phyloP scores from a whole-genome alignment of 2,113 vertebrate genomes.

The Macrotis lagotis region DNA sequence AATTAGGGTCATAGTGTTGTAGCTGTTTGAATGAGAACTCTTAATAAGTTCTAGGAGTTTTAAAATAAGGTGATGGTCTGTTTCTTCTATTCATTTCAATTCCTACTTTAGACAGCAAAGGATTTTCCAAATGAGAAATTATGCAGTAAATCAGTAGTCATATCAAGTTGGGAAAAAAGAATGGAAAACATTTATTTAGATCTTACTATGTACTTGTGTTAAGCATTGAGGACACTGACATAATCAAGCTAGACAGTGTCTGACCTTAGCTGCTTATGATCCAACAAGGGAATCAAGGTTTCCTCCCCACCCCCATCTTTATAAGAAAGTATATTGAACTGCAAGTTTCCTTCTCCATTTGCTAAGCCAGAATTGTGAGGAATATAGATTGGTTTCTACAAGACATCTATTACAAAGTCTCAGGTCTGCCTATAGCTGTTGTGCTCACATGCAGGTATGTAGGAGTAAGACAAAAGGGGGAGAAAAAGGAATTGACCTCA shows the following conservation, averaged over 20 bases:
- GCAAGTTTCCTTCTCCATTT: background rate
- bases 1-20: background rate
- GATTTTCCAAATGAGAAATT: background rate
- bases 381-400: too few relatives aligned
- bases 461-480: too few relatives aligned
- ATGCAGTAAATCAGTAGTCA: background rate
- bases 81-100: background rate
- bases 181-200: background rate
- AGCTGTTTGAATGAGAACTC: background rate
- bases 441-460: too few relatives aligned
- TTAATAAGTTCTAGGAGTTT: background rate
- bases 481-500: too few relatives aligned
- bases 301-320: too few relatives aligned
- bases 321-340: background rate
- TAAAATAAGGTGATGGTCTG: background rate
- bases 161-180: background rate
- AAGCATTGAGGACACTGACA: too few relatives aligned
- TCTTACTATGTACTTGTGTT: background rate
- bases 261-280: background rate
- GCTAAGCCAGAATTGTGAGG: too few relatives aligned
- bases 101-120: background rate
- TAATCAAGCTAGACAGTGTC: too few relatives aligned
- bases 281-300: background rate
- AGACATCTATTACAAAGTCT: too few relatives aligned
- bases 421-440: too few relatives aligned